Evolutionary conservation across 64 coral and sea anemone genomes (phyloP), one percentile per base, ranked within the genome.

Genomic region (Montipora efflorescens): DNA sequence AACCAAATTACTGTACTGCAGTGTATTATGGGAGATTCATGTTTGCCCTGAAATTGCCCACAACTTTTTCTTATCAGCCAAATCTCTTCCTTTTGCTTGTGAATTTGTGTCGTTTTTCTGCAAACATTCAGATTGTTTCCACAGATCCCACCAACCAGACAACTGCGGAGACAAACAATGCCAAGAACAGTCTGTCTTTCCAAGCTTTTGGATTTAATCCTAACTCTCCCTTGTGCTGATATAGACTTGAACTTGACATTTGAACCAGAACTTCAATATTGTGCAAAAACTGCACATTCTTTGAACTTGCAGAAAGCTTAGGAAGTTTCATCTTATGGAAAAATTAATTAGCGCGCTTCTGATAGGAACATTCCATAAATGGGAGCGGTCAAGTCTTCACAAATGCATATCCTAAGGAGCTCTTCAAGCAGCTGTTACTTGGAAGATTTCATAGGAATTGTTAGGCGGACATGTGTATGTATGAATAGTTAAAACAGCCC

Each of bases 391-490:
- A 86, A 86, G 82, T 86, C 82, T 86, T 86, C 66, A 22, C 82
- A 71, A 68, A 86, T 66, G 36, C 82, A 71, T 48, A 86, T 66
- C 47, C 62, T 86, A 70, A 86, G 66, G 82, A 86, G 13, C 66
- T 48, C 81, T 68, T 67, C 64, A 51, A 67, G 59, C 62, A 86
- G 81, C 12, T 64, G 61, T 84, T 84, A 64, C 81, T 68, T 48
- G 81, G 81, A 84, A 64, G 59, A 84, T 68, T 69, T 68, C 81
- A 84, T 84, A 84, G 82, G 82, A 86, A 86, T 71, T 86, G 82
- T 86, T 86, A 86, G 82, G 82, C 82, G 61, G 82, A 68, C 43
- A 86, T 86, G 82, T 86, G 82, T 86, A 86, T 86, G 82, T 86
- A 86, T 86, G 66, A 86, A 5, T 86, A 59, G 82, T 86, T 50